Conservation (phyloP, 2,888 invertebrate genomes). For the Epistrophe grossulariae region DNA sequence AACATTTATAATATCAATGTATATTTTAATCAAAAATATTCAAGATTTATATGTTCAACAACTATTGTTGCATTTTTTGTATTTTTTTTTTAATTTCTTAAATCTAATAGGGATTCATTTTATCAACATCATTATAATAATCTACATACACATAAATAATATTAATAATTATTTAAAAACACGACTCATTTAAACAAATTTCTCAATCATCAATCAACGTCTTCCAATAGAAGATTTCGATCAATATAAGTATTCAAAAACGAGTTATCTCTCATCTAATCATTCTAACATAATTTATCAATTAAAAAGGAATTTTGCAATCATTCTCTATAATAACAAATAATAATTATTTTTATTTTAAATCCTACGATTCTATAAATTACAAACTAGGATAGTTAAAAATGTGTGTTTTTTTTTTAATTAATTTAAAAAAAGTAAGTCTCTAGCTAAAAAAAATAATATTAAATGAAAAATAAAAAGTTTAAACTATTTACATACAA, state of each 20-base stretch:
- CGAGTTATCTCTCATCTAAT: slow-evolving; percentile 51
- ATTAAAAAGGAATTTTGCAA: slow-evolving; percentile 32
- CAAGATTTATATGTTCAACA: slow-evolving; percentile 58
- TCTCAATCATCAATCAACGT: slow-evolving; percentile 28
- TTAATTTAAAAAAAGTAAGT: slow-evolving; percentile 54
- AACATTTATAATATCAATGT: slow-evolving; percentile 69
- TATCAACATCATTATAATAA: slow-evolving; percentile 40
- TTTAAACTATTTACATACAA: slow-evolving; percentile 69
- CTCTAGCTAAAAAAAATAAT: slow-evolving; percentile 58
- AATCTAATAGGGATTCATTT: slow-evolving; percentile 67
- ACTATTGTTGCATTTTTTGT: slow-evolving; percentile 5
- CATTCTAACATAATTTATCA: slow-evolving; percentile 28
- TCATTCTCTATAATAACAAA: slow-evolving; percentile 41
- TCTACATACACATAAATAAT: slow-evolving; percentile 59
- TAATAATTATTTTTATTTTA: slow-evolving; percentile 39
- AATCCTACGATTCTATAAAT: slow-evolving; percentile 53
- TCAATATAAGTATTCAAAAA: slow-evolving; percentile 28
- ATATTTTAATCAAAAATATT: slow-evolving; percentile 71
- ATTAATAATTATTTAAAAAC: slow-evolving; percentile 37
- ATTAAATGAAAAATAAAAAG: slow-evolving; percentile 42
- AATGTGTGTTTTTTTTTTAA: slow-evolving; percentile 8
- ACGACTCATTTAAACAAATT: slow-evolving; percentile 55
- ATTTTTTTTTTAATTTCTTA: slow-evolving; percentile 49
- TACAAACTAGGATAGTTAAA: slow-evolving; percentile 64
- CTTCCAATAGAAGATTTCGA: slow-evolving; percentile 6